Evolutionary conservation across 2,797 vertebrate genomes (phyloP).

Genomic region (Pangasius larnaudii): DNA sequence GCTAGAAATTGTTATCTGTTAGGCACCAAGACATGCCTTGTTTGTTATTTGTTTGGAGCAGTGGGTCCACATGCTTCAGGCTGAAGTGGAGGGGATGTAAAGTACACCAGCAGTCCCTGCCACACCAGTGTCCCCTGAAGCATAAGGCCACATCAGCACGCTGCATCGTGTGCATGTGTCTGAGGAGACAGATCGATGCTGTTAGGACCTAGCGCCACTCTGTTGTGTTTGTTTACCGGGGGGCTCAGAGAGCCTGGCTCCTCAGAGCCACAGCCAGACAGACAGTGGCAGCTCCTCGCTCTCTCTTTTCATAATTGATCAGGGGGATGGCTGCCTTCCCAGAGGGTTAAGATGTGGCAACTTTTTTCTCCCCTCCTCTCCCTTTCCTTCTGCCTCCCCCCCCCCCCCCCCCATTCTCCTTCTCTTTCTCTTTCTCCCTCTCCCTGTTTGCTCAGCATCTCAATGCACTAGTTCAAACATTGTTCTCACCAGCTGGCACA

Average conservation of each 20-base stretch:
- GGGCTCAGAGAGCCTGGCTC: conserved; percentile 91
- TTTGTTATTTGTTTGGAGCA: conserved; percentile 38
- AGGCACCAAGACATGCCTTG: conserved; percentile 26
- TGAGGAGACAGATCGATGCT: conserved; percentile 91
- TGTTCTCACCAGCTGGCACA: conserved; percentile 99
- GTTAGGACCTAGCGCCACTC: conserved; percentile 89
- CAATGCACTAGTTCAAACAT: conserved; percentile 99
- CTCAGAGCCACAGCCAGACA: conserved; percentile 89
- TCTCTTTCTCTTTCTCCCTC: conserved; percentile 28
- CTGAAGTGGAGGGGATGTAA: conserved; percentile 37
- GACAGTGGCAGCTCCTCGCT: conserved; percentile 78
- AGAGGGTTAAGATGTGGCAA: conserved; percentile 97
- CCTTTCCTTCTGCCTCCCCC: not conserved
- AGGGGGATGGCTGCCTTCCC: conserved; percentile 95
- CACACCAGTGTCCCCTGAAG: conserved; percentile 47
- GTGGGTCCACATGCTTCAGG: conserved; percentile 28
- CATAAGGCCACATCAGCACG: conserved; percentile 41
- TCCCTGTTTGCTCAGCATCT: conserved; percentile 99
- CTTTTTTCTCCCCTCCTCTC: conserved; percentile 62
- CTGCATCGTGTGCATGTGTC: conserved; percentile 61
- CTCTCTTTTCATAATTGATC: conserved; percentile 99
- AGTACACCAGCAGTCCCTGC: conserved; percentile 34
- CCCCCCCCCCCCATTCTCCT: conserved; percentile 14
- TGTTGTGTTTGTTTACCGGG: conserved; percentile 97
- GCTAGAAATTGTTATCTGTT: conserved; percentile 18